Evolutionary conservation across 2,888 invertebrate genomes (phyloP), one percentile per base, ranked within the genome.

Genomic region (Ichneumon xanthorius): DNA sequence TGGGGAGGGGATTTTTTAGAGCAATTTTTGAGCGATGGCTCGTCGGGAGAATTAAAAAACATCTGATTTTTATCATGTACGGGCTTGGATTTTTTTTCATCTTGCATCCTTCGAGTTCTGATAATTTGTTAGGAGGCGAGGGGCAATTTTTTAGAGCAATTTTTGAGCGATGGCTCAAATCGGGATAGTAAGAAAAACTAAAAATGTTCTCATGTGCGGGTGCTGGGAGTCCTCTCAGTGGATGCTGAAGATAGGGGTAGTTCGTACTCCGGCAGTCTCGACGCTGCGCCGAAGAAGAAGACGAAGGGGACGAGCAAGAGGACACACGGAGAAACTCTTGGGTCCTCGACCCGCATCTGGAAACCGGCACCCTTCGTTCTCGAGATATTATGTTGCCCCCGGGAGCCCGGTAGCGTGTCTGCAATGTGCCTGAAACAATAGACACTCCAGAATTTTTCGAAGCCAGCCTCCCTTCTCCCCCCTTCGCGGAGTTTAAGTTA

Each of bases 321-420:
- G 73, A 82, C 67, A 72, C 58, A 9, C 61, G 45, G 45, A 48
- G 45, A 48, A 48, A 48, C 14, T 48, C 45, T 37, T 55, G 50
- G 48, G 40, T 48, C 67, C 55, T 53, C 40, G 61, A 73, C 85
- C 85, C 85, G 85, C 85, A 85, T 85, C 82, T 85, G 82, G 72
- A 71, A 77, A 82, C 77, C 80, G 67, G 75, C 33, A 16, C 37
- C 40, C 16, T 40, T 7, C 50, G n/a, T 65, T 55, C 72, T 72
- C 26, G 40, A 68, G 91, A 92, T 92, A 92, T 92, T 92, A 91
- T 88, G 90, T 92, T 92, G 91, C 92, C 85, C 78, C 80, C 85
- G 82, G 85, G 80, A 67, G 82, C 33, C 40, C 61, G 65, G 65
- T 45, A 71, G 70, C 71, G 22, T 67, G 75, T 63, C 61, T 53